phyloP scores from a whole-genome alignment of 1,140 invertebrate genomes.

The Dendrolimus punctatus region DNA sequence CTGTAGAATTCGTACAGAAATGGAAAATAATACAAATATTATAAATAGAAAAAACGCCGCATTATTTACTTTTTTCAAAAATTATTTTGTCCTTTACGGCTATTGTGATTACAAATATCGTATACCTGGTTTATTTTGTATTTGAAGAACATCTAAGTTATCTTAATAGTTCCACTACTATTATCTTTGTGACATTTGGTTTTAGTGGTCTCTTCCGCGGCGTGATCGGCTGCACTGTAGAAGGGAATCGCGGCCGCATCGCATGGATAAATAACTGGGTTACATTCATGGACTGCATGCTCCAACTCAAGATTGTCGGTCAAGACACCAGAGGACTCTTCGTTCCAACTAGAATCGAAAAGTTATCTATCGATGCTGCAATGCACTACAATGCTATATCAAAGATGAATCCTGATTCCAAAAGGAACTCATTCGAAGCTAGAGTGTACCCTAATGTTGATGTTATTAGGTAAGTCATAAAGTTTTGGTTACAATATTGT shows the following conservation, averaged over 20 bases:
- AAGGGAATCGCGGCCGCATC: slow-evolving; percentile 58
- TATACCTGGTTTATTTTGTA: no score
- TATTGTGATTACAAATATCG: no score
- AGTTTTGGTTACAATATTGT: neutral
- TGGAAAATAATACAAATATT: no score
- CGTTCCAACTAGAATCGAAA: slow-evolving; percentile 89
- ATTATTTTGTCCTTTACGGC: no score
- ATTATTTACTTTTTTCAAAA: no score
- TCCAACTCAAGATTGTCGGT: slow-evolving; percentile 88
- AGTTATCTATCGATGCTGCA: slow-evolving; percentile 83
- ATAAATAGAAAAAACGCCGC: no score
- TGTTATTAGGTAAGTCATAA: slow-evolving; percentile 49
- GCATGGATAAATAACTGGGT: slow-evolving; percentile 87
- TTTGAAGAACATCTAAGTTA: no score
- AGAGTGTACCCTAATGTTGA: slow-evolving; percentile 56
- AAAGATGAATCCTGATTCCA: slow-evolving; percentile 66
- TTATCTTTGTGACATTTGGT: neutral
- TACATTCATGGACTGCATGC: slow-evolving; percentile 93
- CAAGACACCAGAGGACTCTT: slow-evolving; percentile 82
- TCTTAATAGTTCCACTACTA: no score
- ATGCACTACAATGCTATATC: slow-evolving; percentile 75
- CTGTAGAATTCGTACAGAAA: no score
- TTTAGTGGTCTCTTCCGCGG: slow-evolving; percentile 79
- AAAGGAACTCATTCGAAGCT: slow-evolving; percentile 55
- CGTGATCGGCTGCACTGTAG: slow-evolving; percentile 68